Conservation (phyloP, 2,888 invertebrate species). For the Drepana falcataria region DNA sequence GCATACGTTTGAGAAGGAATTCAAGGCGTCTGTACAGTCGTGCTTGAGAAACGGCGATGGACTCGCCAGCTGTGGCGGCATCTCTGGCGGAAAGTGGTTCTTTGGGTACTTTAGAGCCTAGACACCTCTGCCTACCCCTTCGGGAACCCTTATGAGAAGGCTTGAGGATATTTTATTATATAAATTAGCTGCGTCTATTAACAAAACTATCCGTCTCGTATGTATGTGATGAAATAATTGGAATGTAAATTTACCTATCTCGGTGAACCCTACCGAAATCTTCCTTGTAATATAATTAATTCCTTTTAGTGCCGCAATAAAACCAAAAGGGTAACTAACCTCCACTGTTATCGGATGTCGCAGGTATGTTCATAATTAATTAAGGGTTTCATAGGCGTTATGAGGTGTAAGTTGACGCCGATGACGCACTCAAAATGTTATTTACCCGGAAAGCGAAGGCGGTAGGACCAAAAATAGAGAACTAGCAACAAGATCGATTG, state of each 20-base stretch:
- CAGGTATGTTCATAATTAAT: constrained; percentile 37
- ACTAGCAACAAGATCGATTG: no score
- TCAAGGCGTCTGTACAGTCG: no score
- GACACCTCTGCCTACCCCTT: no score
- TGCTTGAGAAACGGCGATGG: no score
- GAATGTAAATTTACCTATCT: constrained; percentile 16
- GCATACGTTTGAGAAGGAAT: no score
- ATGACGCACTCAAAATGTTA: no score
- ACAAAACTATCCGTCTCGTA: background rate
- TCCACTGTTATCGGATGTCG: constrained; percentile 34
- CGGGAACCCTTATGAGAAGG: no score
- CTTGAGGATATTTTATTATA: constrained; percentile 15
- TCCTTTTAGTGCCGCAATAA: constrained; percentile 30
- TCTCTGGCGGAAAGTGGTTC: no score
- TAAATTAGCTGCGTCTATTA: background rate
- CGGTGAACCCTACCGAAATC: constrained; percentile 8
- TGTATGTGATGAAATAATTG: background rate
- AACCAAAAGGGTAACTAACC: constrained; percentile 32
- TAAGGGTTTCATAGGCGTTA: constrained; percentile 26
- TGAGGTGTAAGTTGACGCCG: constrained; percentile 19
- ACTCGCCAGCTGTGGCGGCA: no score
- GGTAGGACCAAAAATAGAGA: background rate
- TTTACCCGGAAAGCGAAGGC: background rate
- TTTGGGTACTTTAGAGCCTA: no score
- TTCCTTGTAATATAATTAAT: constrained; percentile 33